These are phyloP conservation scores for Montipora capitata DNA, from an alignment of 92 coral and sea anemone species.

Conservation along the genomic window DNA sequence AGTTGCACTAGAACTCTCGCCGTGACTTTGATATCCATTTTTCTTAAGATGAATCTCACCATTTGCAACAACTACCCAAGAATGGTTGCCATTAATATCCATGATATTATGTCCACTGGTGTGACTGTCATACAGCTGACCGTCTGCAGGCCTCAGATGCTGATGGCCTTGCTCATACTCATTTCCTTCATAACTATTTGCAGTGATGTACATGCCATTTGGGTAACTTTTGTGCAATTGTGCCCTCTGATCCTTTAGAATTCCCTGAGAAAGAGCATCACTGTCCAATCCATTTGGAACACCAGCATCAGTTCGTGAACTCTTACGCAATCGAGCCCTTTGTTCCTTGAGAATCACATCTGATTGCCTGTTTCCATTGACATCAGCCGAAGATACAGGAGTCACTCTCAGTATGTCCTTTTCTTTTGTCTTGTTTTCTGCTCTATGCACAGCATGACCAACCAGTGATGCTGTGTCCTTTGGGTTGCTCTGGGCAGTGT, in stretches of 20 bases:
- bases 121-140: slow-evolving; percentile 26
- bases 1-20: slow-evolving; percentile 75
- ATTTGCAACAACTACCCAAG: slow-evolving; percentile 10
- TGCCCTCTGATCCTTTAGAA: slow-evolving; percentile 68
- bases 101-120: slow-evolving; percentile 26
- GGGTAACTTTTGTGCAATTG: slow-evolving; percentile 51
- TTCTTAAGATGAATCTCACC: slow-evolving; percentile 25
- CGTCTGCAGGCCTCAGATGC: slow-evolving; percentile 75
- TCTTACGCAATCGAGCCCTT: slow-evolving; percentile 72
- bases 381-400: slow-evolving; percentile 29
- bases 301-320: slow-evolving; percentile 14
- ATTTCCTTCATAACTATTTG: slow-evolving; percentile 4
- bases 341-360: slow-evolving; percentile 75
- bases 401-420: slow-evolving; percentile 54
- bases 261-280: slow-evolving; percentile 65
- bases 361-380: slow-evolving; percentile 51
- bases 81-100: slow-evolving; percentile 22
- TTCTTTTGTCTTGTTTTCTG: slow-evolving; percentile 50
- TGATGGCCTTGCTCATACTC: slow-evolving; percentile 76
- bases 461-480: slow-evolving; percentile 83
- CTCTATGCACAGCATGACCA: slow-evolving; percentile 75
- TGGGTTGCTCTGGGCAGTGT: slow-evolving; percentile 37
- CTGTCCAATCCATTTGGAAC: slow-evolving; percentile 2
- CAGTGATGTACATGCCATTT: background rate
- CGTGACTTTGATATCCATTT: slow-evolving; percentile 54